A percentile compares a stretch with the other conserved stretches of the same genome.
These are phyloP conservation scores for Rhamphomyia laevipes DNA, from an alignment of 2,888 invertebrate genomes.

Conservation along the genomic window DNA sequence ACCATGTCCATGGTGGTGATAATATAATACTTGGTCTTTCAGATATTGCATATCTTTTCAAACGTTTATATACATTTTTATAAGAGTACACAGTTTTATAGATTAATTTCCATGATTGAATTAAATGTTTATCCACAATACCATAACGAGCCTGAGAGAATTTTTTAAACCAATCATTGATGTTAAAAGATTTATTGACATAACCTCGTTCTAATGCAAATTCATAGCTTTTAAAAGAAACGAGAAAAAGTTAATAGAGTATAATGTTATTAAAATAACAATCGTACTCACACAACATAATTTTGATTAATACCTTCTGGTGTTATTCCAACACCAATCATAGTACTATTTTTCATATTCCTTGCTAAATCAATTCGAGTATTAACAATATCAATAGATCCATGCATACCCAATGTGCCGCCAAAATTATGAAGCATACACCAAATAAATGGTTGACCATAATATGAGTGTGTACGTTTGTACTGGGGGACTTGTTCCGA, in stretches of 20 bases:
- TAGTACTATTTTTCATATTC: slow-evolving; percentile 51
- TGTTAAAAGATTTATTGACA: slow-evolving; percentile 46
- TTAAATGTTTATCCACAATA: too few relatives aligned
- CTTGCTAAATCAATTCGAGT: slow-evolving; percentile 34
- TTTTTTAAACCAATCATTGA: slow-evolving; percentile 50
- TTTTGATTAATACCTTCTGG: slow-evolving; percentile 95
- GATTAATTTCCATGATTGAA: slow-evolving; percentile 54
- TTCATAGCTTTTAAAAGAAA: slow-evolving; percentile 52
- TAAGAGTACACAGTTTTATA: slow-evolving; percentile 55
- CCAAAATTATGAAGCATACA: slow-evolving; percentile 96
- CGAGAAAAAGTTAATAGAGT: slow-evolving; percentile 51
- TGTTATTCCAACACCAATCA: too few relatives aligned
- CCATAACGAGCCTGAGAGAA: slow-evolving; percentile 61
- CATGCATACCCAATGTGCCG: slow-evolving; percentile 86
- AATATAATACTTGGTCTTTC: slow-evolving; percentile 55
- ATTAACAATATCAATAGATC: slow-evolving; percentile 64
- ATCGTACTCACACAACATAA: slow-evolving; percentile 73
- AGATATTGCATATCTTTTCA: slow-evolving; percentile 65
- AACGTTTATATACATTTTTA: slow-evolving; percentile 46
- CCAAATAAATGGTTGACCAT: slow-evolving; percentile 92
- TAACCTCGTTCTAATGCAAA: too few relatives aligned
- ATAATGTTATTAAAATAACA: slow-evolving; percentile 50
- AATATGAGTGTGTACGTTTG: too few relatives aligned
- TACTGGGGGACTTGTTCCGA: slow-evolving; percentile 81
- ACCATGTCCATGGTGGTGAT: slow-evolving; percentile 63